These are phyloP conservation scores for Solenopsis fugax DNA, from an alignment of 1,140 invertebrate species.

Conservation along the genomic window DNA sequence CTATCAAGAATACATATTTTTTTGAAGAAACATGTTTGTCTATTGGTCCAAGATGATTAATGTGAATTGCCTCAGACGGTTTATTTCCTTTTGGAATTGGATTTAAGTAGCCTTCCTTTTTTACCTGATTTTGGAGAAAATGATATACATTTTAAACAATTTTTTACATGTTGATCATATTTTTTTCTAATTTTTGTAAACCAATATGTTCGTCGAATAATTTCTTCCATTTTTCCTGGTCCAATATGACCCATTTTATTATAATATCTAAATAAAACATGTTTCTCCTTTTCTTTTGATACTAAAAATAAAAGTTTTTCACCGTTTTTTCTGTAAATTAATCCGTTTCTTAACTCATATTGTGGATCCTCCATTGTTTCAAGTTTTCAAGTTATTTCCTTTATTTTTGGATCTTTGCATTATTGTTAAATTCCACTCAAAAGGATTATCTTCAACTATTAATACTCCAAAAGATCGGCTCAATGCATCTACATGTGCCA, in stretches of 20 bases:
- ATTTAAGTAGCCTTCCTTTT: not conserved
- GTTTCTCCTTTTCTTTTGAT: no score
- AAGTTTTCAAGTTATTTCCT: not conserved
- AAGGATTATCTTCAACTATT: not conserved
- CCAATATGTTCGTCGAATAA: no score
- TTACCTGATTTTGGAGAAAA: not conserved
- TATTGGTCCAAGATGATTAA: not conserved
- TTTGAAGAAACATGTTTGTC: not conserved
- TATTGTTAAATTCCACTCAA: not conserved
- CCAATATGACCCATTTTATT: no score
- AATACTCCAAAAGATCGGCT: not conserved
- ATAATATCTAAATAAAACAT: no score
- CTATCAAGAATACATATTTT: not conserved
- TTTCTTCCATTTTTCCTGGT: no score
- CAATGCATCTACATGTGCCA: not conserved
- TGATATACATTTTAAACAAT: no score
- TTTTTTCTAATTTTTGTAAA: no score
- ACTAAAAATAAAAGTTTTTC: no score
- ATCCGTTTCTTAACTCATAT: not conserved
- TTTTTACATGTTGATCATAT: no score
- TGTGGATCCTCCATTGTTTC: not conserved
- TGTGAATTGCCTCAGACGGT: not conserved
- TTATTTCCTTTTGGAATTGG: not conserved
- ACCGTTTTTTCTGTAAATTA: not conserved
- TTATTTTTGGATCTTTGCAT: not conserved